Evolutionary conservation across 2,113 vertebrate species (phyloP), one percentile per base, ranked within the genome.

Genomic region (Oncorhynchus clarkii): DNA sequence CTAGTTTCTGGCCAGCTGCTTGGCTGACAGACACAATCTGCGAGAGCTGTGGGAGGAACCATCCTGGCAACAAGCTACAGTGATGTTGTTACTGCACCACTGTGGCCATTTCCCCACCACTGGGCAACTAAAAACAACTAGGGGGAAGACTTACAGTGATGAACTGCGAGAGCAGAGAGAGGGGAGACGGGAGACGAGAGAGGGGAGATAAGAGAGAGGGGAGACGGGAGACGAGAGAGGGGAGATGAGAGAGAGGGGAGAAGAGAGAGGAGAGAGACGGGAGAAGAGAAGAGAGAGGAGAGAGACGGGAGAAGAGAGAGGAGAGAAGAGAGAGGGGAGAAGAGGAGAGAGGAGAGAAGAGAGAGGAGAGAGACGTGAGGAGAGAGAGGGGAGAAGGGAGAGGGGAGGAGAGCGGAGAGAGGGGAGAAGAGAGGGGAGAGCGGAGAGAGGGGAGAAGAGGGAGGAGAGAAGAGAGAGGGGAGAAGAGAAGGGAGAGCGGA

Each of bases 31-130:
- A 18, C 51, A 18, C 48, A 78, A 72, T 88, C 73, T 80, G 78
- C 6, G 16, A 82, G 85, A 79, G 85, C 84, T 59, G 70, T 71
- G 80, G 85, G 79, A 86, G 80, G 85, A 87, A 87, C 62, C 80
- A 80, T 79, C 71, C 81, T 88, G 85, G 87, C 84, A 88, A 80
- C 86, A 88, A 88, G 82, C 82, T 82, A 78, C 83, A 80, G 78
- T 72, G 80, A 87, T 85, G 86, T 85, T 86, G 85, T 86, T 73
- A 82, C 80, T 83, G 73, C 83, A 83, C 82, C 62, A 70, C 59
- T 48, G 72, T 81, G 81, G 82, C 84, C 27, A n/a, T 85, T 84
- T 87, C 45, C 73, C 24, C 78, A 79, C 77, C 72, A 29, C 70
- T 29, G 64, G 83, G 68, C 78, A 79, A 31, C 24, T 29, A 7